These are phyloP conservation scores for Falco naumanni DNA, from an alignment of 2,797 vertebrate species.

Conservation along the genomic window DNA sequence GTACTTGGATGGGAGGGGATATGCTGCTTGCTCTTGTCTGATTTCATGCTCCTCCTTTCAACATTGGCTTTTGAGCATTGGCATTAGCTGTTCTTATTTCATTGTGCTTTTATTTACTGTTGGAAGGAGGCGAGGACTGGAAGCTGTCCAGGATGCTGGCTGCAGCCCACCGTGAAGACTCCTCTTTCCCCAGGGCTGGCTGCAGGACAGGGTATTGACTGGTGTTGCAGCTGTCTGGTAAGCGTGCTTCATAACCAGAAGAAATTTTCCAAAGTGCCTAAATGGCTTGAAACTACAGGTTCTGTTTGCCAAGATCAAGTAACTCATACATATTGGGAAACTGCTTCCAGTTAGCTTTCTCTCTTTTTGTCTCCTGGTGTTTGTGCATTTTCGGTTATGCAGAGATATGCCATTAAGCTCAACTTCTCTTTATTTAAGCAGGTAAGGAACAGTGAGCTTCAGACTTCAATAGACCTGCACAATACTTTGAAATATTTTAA, in stretches of 20 bases:
- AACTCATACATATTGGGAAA: background rate
- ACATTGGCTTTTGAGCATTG: background rate
- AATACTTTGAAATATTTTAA: background rate
- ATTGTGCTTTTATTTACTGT: conserved; percentile 1
- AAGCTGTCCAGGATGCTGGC: background rate
- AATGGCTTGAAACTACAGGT: background rate
- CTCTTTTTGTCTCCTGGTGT: background rate
- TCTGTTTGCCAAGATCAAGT: background rate
- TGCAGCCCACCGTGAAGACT: background rate
- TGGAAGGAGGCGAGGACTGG: background rate
- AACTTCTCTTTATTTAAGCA: background rate
- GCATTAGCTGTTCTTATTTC: background rate
- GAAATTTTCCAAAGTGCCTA: background rate
- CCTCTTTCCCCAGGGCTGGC: background rate
- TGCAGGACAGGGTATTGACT: background rate
- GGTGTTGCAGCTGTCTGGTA: rapidly evolving
- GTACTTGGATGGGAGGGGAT: background rate
- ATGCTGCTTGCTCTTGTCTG: background rate
- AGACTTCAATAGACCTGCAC: background rate
- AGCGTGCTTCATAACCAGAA: background rate
- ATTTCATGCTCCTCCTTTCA: background rate
- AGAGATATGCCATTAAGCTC: background rate
- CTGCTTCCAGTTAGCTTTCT: background rate
- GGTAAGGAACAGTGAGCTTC: background rate
- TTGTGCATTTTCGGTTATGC: background rate